Conservation (phyloP, 2,888 invertebrate species). For the Polymixis flavicincta region DNA sequence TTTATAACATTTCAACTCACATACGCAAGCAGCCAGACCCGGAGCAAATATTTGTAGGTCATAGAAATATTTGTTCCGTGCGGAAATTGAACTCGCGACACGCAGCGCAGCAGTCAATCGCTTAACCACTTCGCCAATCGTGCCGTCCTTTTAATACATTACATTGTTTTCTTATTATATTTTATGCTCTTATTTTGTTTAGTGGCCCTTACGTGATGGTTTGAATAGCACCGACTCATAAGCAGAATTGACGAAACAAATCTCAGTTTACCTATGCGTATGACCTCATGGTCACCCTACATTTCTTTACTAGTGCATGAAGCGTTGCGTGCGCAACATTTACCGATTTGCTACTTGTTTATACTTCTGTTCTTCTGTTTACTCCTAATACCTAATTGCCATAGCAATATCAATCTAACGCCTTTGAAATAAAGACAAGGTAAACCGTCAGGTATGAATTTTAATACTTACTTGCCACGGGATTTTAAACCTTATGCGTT, state of each 20-base stretch:
- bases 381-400: constrained; percentile 35
- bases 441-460: background rate
- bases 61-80: too few relatives aligned
- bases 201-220: too few relatives aligned
- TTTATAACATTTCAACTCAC: too few relatives aligned
- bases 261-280: background rate
- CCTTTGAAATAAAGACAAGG: background rate
- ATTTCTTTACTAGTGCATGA: constrained; percentile 80
- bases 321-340: constrained; percentile 76
- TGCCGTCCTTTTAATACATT: too few relatives aligned
- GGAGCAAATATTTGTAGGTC: too few relatives aligned
- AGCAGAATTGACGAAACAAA: background rate
- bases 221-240: too few relatives aligned
- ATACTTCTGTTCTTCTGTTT: constrained; percentile 58
- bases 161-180: too few relatives aligned
- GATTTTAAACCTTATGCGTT: background rate
- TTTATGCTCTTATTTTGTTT: too few relatives aligned
- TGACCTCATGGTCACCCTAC: constrained; percentile 65
- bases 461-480: background rate
- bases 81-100: too few relatives aligned
- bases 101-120: too few relatives aligned
- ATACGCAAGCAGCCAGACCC: too few relatives aligned
- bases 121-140: too few relatives aligned
- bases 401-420: constrained; percentile 58
- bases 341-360: constrained; percentile 68